Evolutionary conservation across 2,888 invertebrate genomes (phyloP).

Genomic region (Agonopterix alstromeriana): DNA sequence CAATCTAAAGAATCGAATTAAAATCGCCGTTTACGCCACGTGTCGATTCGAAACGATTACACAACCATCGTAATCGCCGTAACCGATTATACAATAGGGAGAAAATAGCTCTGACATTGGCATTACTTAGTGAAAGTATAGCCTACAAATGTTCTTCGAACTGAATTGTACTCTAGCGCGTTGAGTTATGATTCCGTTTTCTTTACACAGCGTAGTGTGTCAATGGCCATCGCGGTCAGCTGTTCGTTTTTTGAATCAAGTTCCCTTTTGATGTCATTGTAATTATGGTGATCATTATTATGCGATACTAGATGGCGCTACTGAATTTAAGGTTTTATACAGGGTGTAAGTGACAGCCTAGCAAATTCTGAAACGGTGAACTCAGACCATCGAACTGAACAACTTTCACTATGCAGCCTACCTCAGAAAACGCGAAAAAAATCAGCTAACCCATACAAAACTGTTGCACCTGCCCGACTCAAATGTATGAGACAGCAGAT

Average conservation of each 20-base stretch:
- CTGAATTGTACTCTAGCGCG: slow-evolving; percentile 14
- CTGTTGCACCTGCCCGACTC: no score
- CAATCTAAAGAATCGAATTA: background rate
- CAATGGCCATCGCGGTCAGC: slow-evolving; percentile 33
- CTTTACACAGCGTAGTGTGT: slow-evolving; percentile 9
- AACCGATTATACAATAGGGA: slow-evolving; percentile 50
- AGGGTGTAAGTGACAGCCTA: no score
- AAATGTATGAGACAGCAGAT: no score
- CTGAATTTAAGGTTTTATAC: no score
- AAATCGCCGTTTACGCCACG: slow-evolving; percentile 10
- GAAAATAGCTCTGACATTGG: slow-evolving; percentile 69
- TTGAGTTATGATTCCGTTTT: slow-evolving; percentile 9
- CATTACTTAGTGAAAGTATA: slow-evolving; percentile 66
- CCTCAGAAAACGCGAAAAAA: no score
- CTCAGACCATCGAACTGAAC: no score
- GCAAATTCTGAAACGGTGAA: no score
- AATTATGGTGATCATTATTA: no score
- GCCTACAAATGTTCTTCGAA: slow-evolving; percentile 15
- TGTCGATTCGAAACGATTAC: slow-evolving; percentile 28
- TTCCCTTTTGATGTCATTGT: slow-evolving; percentile 14
- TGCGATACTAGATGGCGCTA: no score
- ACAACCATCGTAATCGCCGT: slow-evolving; percentile 31
- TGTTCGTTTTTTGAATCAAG: slow-evolving; percentile 25
- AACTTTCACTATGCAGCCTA: no score
- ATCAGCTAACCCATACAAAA: no score